Evolutionary conservation across 2,888 invertebrate species (phyloP).

Genomic region (Alsophila aescularia): DNA sequence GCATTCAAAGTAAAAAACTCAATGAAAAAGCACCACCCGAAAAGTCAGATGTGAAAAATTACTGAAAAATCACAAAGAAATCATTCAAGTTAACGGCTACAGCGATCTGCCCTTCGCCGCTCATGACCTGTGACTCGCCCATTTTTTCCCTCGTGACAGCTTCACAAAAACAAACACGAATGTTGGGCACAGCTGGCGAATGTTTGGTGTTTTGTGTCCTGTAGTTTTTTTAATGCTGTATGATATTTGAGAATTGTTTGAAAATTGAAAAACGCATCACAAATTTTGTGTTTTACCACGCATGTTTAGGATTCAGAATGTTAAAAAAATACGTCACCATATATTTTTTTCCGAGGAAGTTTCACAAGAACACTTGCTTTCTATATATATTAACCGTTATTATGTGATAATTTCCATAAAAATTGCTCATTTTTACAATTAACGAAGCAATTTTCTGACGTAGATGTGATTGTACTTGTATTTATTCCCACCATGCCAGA

Average conservation of each 20-base stretch:
- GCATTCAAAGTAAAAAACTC: slow-evolving; percentile 19
- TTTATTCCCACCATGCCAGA: too few relatives aligned
- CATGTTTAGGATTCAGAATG: too few relatives aligned
- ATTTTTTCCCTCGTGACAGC: slow-evolving; percentile 60
- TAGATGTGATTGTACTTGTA: too few relatives aligned
- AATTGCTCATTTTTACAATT: too few relatives aligned
- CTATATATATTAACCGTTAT: too few relatives aligned
- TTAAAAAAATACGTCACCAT: too few relatives aligned
- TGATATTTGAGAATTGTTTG: background rate
- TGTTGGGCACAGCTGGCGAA: slow-evolving; percentile 20
- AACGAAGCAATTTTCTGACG: too few relatives aligned
- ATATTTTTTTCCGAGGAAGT: too few relatives aligned
- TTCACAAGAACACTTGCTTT: too few relatives aligned
- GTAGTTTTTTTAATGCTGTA: background rate
- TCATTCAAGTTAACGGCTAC: slow-evolving; percentile 74
- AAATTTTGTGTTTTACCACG: too few relatives aligned
- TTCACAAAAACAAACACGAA: slow-evolving; percentile 53
- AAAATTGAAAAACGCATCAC: too few relatives aligned
- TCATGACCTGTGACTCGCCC: slow-evolving; percentile 63
- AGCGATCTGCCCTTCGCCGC: slow-evolving; percentile 66
- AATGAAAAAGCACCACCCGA: slow-evolving; percentile 33
- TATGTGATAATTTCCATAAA: too few relatives aligned
- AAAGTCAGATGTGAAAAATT: slow-evolving; percentile 61
- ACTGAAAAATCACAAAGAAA: slow-evolving; percentile 67
- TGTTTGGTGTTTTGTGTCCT: slow-evolving; percentile 15